A percentile compares a stretch with the other conserved stretches of the same genome.
These are phyloP conservation scores for Folsomia candida DNA, from an alignment of 2,888 invertebrate species.

Conservation along the genomic window DNA sequence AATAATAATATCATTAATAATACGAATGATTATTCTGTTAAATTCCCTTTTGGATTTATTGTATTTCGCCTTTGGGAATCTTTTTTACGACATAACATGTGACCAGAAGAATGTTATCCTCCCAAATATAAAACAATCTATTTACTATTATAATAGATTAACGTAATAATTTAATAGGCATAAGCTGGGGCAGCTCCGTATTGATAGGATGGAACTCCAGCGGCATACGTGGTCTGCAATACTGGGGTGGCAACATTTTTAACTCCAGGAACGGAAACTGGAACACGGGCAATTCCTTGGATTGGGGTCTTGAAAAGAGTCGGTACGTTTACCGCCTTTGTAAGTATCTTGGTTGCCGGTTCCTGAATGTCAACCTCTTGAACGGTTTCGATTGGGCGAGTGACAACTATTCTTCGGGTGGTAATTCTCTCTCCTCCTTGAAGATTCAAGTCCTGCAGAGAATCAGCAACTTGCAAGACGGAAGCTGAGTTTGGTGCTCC, in stretches of 20 bases:
- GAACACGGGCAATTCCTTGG: slow-evolving; percentile 55
- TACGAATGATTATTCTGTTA: too few species aligned
- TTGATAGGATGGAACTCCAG: slow-evolving; percentile 21
- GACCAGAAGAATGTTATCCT: too few species aligned
- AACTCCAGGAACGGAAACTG: slow-evolving; percentile 46
- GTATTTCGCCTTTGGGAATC: too few species aligned
- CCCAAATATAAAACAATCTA: too few species aligned
- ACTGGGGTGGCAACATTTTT: slow-evolving; percentile 49
- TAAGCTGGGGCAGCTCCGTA: slow-evolving; percentile 18
- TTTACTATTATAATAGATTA: too few species aligned
- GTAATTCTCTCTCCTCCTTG: slow-evolving; percentile 61
- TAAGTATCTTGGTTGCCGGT: slow-evolving; percentile 62
- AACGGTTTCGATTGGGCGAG: slow-evolving; percentile 63
- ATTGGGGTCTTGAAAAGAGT: slow-evolving; percentile 58
- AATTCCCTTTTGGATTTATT: too few species aligned
- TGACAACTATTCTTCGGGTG: slow-evolving; percentile 63
- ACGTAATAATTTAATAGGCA: too few species aligned
- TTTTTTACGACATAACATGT: too few species aligned
- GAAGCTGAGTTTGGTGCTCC: slow-evolving; percentile 52
- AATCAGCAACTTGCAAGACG: slow-evolving; percentile 59
- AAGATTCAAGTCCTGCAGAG: slow-evolving; percentile 58
- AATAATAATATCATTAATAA: too few species aligned
- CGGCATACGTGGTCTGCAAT: slow-evolving; percentile 39
- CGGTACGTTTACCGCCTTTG: slow-evolving; percentile 61
- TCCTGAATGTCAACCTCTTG: slow-evolving; percentile 61